Percentiles rank a stretch among this genome's conserved stretches.
phyloP scores from a whole-genome alignment of 2,888 invertebrate genomes.

The Reticulitermes lucifugus region DNA sequence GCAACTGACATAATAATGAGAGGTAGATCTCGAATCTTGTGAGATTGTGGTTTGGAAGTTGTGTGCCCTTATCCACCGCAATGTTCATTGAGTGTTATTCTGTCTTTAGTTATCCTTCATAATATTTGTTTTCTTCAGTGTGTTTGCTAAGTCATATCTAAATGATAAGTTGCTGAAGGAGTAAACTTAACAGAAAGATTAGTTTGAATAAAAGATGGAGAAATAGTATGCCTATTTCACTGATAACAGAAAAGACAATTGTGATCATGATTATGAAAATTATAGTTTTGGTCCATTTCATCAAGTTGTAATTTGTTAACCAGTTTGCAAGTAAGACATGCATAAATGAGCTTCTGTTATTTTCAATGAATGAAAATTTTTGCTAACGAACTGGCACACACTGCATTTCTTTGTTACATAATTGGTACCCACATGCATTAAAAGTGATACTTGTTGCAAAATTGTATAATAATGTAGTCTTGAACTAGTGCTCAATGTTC shows the following conservation, averaged over 20 bases:
- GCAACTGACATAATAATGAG: conserved; percentile 21
- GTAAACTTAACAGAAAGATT: not conserved
- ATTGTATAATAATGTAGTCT: conserved; percentile 16
- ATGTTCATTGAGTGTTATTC: conserved; percentile 28
- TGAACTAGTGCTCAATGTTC: not conserved
- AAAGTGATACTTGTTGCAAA: conserved; percentile 33
- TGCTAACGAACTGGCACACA: conserved; percentile 22
- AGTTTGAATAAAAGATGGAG: not conserved
- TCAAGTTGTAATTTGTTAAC: conserved; percentile 31
- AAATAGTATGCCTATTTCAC: conserved; percentile 10
- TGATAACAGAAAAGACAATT: not conserved
- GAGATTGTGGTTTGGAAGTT: conserved; percentile 36
- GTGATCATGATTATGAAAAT: not conserved
- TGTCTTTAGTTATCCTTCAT: conserved; percentile 30
- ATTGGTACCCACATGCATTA: conserved; percentile 8
- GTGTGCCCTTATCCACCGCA: conserved; percentile 34
- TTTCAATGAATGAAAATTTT: conserved; percentile 13
- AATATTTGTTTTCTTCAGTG: conserved; percentile 38
- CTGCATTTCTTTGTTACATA: conserved; percentile 29
- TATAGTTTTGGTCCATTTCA: conserved; percentile 20
- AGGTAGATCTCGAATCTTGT: conserved; percentile 17
- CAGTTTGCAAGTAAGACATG: not conserved
- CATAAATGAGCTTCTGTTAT: not conserved
- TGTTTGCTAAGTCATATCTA: conserved; percentile 43
- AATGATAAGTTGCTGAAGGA: conserved; percentile 29